Base-by-base conservation (phyloP, 1,140 invertebrate genomes). In the Diorhabda sublineata region DNA sequence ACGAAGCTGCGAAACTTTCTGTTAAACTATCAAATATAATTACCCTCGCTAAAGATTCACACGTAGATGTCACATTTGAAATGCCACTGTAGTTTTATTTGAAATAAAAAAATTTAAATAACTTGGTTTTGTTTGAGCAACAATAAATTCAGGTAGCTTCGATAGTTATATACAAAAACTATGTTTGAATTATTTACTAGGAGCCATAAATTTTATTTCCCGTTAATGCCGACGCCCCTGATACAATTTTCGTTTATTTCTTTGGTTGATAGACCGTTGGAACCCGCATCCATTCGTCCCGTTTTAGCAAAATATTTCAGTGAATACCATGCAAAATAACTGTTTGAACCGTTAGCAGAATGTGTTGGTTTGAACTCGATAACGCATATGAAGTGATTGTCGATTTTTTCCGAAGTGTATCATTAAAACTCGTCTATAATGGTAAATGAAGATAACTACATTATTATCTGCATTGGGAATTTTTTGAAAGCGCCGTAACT, bases 61-160 rank as follows among this genome's bases (percentile, higher is more conserved):
- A 95, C 80, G 88, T 99, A 72, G 94, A 96, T 84, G 94, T 99
- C 62, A 96, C 96, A 80, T 99, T 99, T 84, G 95, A 99, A 83
- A 91, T 98, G 77, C 96, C 96, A 67, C 84, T 82, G 83, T 83
- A 84, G 80, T 43, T 52, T 26, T 26, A 1, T 26, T 26, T 26
- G 1, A 26, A 26, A 26, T 26, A 26, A 26, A 11, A 11, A 11
- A 11, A 11, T 26, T 26, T 26, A 26, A 26, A 26, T 26, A 2
- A 26, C 26, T 26, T 26, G 26, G 26, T 26, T 26, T 26, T 26
- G 26, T 26, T 26, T 26, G 0, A 26, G 26, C 26, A 26, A 26
- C 0, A 26, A 26, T 26, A 26, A 26, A 26, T 26, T 26, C 26
- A 26, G 26, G 26, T 1, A 26, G 26, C 26, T 26, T 26, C 26